A percentile compares a stretch with the other conserved stretches of the same genome.
Evolutionary conservation across 2,888 invertebrate genomes (phyloP).

Genomic region (Dryocosmus kuriphilus): DNA sequence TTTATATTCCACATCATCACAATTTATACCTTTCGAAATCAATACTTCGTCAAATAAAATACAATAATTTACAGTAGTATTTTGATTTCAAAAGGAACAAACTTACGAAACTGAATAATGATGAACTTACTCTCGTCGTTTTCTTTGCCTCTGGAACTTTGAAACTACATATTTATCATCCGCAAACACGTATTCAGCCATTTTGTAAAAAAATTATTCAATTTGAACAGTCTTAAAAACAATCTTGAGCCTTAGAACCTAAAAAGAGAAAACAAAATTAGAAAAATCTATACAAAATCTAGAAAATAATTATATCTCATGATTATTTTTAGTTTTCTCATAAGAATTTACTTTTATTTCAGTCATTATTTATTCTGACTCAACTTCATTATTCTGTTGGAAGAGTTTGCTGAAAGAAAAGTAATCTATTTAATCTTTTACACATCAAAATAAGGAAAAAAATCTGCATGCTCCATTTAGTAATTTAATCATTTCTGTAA

Average conservation of each 20-base stretch:
- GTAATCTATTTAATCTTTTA: too few species aligned
- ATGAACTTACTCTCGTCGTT: slow-evolving; percentile 8
- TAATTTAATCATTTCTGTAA: too few species aligned
- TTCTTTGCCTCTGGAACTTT: not conserved
- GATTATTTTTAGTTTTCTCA: too few species aligned
- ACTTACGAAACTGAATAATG: not conserved
- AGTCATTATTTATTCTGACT: too few species aligned
- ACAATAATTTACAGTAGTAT: too few species aligned
- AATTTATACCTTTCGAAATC: not conserved
- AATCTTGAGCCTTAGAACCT: not conserved
- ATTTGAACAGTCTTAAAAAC: not conserved
- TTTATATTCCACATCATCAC: not conserved
- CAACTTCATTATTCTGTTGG: too few species aligned
- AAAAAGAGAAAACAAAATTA: not conserved
- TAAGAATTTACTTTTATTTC: too few species aligned
- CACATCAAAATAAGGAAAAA: too few species aligned
- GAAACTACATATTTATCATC: not conserved
- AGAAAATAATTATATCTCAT: not conserved
- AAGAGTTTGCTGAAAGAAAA: too few species aligned
- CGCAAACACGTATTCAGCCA: not conserved
- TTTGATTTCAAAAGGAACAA: not conserved
- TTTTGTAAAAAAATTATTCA: not conserved
- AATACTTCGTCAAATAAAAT: not conserved
- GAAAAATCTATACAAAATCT: not conserved
- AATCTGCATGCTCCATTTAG: too few species aligned